A percentile compares a stretch with the other conserved stretches of the same genome.
Conservation (phyloP, 2,113 vertebrate species). For the Hyperopisus bebe region DNA sequence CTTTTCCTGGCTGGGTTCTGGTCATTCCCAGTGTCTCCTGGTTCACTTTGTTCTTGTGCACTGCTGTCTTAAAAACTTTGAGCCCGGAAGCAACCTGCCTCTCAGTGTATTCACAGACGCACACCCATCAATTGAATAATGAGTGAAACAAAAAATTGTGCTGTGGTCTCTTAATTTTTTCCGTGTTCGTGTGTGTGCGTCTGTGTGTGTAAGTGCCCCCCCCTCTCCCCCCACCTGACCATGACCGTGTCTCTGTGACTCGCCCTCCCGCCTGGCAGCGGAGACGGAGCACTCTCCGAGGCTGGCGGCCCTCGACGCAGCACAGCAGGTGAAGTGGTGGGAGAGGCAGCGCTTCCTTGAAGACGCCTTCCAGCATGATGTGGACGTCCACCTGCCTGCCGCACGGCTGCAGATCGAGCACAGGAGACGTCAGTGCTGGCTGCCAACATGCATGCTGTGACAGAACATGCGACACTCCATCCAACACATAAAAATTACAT, state of each 20-base stretch:
- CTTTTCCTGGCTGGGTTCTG: no score
- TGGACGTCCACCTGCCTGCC: conserved; percentile 80
- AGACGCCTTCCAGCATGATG: conserved; percentile 84
- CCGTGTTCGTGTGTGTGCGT: background rate
- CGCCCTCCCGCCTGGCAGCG: conserved; percentile 33
- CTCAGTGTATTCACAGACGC: no score
- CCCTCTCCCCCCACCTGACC: background rate
- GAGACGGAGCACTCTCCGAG: conserved; percentile 50
- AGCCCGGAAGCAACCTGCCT: no score
- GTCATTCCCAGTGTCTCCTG: no score
- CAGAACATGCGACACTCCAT: background rate
- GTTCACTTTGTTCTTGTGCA: no score
- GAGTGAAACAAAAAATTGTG: no score
- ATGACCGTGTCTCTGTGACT: background rate
- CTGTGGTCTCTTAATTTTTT: no score
- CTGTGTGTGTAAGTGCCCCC: background rate
- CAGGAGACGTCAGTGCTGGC: conserved; percentile 70
- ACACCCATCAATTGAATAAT: no score
- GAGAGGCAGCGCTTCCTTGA: conserved; percentile 86
- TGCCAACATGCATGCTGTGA: no score
- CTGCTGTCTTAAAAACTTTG: no score
- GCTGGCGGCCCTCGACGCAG: conserved; percentile 55
- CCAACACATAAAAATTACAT: background rate
- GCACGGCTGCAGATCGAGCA: conserved; percentile 79
- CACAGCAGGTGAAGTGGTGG: conserved; percentile 71